These are phyloP conservation scores for Gymnorhina tibicen DNA, from an alignment of 2,113 vertebrate genomes.

Conservation along the genomic window DNA sequence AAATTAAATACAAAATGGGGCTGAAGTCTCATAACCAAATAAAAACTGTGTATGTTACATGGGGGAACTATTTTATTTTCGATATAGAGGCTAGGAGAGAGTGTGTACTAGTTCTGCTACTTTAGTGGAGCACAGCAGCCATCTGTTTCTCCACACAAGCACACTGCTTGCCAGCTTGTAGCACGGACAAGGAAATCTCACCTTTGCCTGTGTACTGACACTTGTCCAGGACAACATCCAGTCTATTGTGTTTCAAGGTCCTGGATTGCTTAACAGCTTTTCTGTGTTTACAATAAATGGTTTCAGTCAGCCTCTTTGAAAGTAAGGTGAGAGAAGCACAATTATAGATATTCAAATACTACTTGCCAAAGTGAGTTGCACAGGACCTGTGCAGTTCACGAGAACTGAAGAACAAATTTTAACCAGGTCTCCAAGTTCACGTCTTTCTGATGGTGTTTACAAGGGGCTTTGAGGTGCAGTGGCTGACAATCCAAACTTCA, in stretches of 20 bases:
- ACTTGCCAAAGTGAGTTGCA: not conserved
- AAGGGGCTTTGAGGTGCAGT: not conserved
- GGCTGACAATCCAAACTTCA: not conserved
- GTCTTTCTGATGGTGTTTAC: not conserved
- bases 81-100: not conserved
- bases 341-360: not conserved
- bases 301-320: not conserved
- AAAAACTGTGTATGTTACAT: not conserved
- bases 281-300: not conserved
- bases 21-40: not conserved
- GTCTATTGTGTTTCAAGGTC: not conserved
- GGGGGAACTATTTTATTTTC: not conserved
- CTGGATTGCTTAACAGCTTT: not conserved
- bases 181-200: not conserved
- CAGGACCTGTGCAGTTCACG: accelerated
- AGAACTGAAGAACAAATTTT: not conserved
- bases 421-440: not conserved
- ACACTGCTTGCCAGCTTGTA: not conserved
- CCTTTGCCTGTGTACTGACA: not conserved
- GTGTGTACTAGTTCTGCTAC: not conserved
- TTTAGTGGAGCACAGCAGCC: not conserved
- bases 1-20: not conserved
- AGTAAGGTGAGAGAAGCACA: not conserved
- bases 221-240: not conserved
- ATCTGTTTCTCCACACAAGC: not conserved